Evolutionary conservation across 1,140 invertebrate genomes (phyloP), one percentile per base, ranked within the genome.

Genomic region (Drosophila santomea): DNA sequence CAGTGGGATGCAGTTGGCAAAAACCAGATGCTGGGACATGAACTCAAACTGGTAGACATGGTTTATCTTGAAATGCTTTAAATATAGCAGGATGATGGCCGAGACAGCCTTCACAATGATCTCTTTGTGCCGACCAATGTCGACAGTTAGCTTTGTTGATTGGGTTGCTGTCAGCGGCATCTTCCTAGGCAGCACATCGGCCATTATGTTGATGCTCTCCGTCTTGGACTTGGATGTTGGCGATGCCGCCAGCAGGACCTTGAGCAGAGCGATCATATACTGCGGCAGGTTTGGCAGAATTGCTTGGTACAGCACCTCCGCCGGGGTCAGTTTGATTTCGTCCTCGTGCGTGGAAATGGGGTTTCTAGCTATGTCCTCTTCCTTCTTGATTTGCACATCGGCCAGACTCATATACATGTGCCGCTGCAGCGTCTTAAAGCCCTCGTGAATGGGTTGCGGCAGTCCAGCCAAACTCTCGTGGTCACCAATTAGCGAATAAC

Each of bases 31-130:
- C 93, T 99, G 98, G 3, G 98, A 98, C 95, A 99, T 98, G 91
- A 99, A 99, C 93, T 99, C 99, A 94, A 99, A 99, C 93, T 99
- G 98, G 93, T 99, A 99, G 12, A 99, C 95, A 93, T 99, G 99
- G 94, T 99, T 99, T n/a, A 99, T 94, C 94, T 99, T 99, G 78
- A 99, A 98, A 93, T 99, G 98, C 93, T 99, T 99, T 47, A 99
- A 93, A 39, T 99, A 94, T 10, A 99, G 93, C 51, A 99, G 93
- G 45, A 99, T 94, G 66, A 99, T 97, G 4, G 97, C 98, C 41
- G 98, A 99, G 1, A 99, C 97, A 11, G 98, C 97, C 94, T 99
- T 99, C 0, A 99, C 98, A 74, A 99, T 98, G 43, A 99, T 98
- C 94, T 99, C 98, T 92, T 99, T 99, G 92, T 99, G 99, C 36